phyloP scores from a whole-genome alignment of 2,888 invertebrate species.

The Abrostola triplasia region DNA sequence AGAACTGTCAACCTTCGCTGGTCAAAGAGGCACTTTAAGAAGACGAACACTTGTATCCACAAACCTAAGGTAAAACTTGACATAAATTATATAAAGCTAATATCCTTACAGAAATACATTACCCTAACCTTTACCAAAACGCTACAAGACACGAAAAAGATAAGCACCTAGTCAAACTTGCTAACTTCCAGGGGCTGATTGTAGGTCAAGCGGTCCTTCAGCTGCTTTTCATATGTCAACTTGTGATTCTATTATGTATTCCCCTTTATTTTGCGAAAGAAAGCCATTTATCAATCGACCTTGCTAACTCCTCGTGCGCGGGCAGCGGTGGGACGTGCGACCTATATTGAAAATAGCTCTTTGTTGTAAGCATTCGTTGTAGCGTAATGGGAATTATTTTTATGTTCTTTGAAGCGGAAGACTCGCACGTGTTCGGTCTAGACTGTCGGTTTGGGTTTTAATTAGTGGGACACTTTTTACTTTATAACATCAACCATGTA shows the following conservation, averaged over 20 bases:
- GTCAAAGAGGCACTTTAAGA: too few relatives aligned
- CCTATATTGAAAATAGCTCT: constrained; percentile 43
- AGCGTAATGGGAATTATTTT: constrained; percentile 21
- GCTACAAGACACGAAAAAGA: not conserved
- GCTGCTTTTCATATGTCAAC: constrained; percentile 42
- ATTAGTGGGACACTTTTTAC: too few relatives aligned
- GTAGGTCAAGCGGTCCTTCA: constrained; percentile 47
- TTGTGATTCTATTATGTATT: constrained; percentile 52
- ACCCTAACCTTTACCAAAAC: not conserved
- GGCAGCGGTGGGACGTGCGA: constrained; percentile 12
- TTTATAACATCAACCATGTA: too few relatives aligned
- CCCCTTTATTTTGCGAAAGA: constrained; percentile 41
- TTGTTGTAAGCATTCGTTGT: constrained; percentile 27
- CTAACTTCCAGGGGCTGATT: constrained; percentile 22
- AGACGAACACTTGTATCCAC: too few relatives aligned
- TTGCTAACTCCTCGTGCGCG: constrained; percentile 7
- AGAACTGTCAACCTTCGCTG: too few relatives aligned
- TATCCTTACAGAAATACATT: not conserved
- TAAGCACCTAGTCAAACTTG: not conserved
- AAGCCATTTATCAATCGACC: constrained; percentile 51
- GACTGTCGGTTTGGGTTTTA: not conserved
- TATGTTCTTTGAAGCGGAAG: constrained; percentile 7
- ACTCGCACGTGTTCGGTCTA: not conserved
- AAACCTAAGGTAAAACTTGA: too few relatives aligned
- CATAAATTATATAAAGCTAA: too few relatives aligned